phyloP scores from a whole-genome alignment of 2,888 invertebrate genomes.

The Acanthococcus lagerstroemiae region DNA sequence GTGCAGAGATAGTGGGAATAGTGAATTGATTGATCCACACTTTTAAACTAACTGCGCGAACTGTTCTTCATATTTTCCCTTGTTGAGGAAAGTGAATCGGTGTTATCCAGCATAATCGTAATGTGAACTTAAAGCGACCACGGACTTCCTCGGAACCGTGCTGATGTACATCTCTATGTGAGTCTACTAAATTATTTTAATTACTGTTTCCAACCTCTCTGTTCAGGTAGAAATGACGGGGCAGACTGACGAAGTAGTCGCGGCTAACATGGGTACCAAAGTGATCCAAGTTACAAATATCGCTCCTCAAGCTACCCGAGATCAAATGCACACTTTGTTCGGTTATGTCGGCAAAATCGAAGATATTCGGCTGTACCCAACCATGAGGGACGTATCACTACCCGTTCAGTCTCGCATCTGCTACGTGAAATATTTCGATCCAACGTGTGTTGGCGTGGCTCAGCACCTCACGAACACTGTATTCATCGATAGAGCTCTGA shows the following conservation, averaged over 20 bases:
- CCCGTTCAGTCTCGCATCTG: conserved; percentile 89
- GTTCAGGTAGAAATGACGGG: no score
- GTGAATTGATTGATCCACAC: no score
- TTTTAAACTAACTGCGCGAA: no score
- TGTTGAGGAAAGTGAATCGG: no score
- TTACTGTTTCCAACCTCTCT: no score
- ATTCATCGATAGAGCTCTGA: conserved; percentile 93
- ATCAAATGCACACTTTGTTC: conserved; percentile 94
- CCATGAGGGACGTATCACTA: conserved; percentile 79
- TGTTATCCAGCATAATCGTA: no score
- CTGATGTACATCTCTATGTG: no score
- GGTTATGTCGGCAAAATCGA: conserved; percentile 90
- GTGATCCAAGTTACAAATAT: conserved; percentile 94
- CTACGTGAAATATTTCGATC: conserved; percentile 89
- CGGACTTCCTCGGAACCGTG: no score
- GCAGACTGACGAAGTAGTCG: background rate
- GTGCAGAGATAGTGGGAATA: no score
- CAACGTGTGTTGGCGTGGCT: conserved; percentile 80
- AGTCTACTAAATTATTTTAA: no score
- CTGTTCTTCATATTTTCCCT: no score
- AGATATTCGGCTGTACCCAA: conserved; percentile 86
- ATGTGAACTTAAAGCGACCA: no score
- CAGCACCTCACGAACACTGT: conserved; percentile 98
- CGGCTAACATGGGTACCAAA: conserved; percentile 49
- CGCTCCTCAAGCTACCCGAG: conserved; percentile 90